Conservation (phyloP, 1,140 invertebrate species). For the Lamellibrachia luymesi region DNA sequence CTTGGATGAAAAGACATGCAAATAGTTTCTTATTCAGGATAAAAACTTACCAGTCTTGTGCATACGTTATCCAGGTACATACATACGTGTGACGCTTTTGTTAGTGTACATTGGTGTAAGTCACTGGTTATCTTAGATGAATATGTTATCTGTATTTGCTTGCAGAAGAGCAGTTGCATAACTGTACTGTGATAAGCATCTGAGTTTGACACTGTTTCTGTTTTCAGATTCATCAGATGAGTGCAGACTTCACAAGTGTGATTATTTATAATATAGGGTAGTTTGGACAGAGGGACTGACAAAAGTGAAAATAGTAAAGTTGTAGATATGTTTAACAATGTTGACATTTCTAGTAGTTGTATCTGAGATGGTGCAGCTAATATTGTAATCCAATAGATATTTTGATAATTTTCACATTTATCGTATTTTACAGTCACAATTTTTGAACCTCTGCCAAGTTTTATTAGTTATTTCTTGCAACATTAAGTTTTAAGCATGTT, state of each 20-base stretch:
- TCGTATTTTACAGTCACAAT: neutral
- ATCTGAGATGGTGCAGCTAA: neutral
- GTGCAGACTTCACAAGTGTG: neutral
- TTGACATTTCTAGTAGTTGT: neutral
- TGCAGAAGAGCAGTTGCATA: neutral
- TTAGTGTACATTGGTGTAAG: neutral
- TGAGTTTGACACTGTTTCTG: neutral
- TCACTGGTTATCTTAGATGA: neutral
- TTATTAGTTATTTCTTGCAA: neutral
- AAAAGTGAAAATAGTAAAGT: neutral
- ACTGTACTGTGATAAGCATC: neutral
- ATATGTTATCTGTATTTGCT: neutral
- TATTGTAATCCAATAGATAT: neutral
- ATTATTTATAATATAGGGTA: neutral
- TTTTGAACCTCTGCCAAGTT: neutral
- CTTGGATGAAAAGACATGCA: neutral
- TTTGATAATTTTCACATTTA: neutral
- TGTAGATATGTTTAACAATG: neutral
- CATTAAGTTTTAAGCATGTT: neutral
- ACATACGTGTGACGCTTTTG: neutral
- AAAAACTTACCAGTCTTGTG: neutral
- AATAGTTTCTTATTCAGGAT: neutral
- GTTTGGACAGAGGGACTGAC: neutral
- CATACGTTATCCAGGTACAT: neutral
- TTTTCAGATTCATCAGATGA: constrained; percentile 2